These are phyloP conservation scores for Aricia artaxerxes DNA, from an alignment of 2,888 invertebrate genomes.

Conservation along the genomic window DNA sequence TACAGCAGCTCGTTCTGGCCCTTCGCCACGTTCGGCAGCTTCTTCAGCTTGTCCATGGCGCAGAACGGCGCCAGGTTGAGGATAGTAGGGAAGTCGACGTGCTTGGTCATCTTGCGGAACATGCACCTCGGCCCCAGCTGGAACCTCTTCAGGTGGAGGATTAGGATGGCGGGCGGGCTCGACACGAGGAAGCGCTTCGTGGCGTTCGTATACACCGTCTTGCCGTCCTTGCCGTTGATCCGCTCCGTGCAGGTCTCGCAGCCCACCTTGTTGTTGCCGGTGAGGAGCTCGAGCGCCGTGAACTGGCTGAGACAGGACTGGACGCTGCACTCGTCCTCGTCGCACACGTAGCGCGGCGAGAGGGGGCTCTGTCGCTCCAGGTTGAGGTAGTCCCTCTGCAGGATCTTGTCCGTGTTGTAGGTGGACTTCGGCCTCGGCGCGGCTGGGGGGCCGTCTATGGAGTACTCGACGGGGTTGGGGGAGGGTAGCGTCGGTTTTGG, in stretches of 20 bases:
- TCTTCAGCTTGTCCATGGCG: conserved; percentile 83
- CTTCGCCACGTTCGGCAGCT: conserved; percentile 81
- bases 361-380: conserved; percentile 73
- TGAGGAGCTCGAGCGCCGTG: conserved; percentile 93
- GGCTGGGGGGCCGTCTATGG: conserved; percentile 50
- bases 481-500: conserved; percentile 55
- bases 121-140: conserved; percentile 87
- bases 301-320: conserved; percentile 96
- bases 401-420: conserved; percentile 57
- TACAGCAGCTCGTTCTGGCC: conserved; percentile 88
- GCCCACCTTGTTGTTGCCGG: conserved; percentile 94
- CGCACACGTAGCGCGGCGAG: conserved; percentile 85
- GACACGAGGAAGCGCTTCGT: conserved; percentile 93
- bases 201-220: conserved; percentile 89
- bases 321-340: conserved; percentile 90
- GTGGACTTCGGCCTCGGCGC: conserved; percentile 57
- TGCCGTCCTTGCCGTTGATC: conserved; percentile 84
- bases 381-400: conserved; percentile 57
- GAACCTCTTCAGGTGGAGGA: conserved; percentile 97
- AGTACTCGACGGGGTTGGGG: conserved; percentile 50
- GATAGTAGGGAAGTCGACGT: conserved; percentile 91
- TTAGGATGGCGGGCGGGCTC: conserved; percentile 95
- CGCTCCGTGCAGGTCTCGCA: conserved; percentile 93
- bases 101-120: conserved; percentile 91
- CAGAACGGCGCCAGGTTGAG: conserved; percentile 96